Percentiles rank a stretch among this genome's conserved stretches.
Evolutionary conservation across 1,140 invertebrate species (phyloP).

Genomic region (Megalonaias nervosa): DNA sequence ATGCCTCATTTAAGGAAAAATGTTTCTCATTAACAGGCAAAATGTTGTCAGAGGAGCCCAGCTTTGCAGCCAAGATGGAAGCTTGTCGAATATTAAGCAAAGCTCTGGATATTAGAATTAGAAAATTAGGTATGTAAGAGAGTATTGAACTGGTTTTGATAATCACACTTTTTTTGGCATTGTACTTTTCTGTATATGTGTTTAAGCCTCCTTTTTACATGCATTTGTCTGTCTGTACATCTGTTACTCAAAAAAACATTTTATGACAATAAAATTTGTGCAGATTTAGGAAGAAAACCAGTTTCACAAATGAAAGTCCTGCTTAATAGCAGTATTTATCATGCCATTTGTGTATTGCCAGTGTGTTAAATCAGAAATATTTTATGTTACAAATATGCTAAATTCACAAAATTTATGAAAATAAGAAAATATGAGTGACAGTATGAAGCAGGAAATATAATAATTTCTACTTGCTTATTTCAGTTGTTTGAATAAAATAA

Average conservation of each 20-base stretch:
- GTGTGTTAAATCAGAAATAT: too few relatives aligned
- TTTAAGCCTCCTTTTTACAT: neutral
- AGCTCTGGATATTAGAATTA: slow-evolving; percentile 60
- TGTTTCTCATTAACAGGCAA: slow-evolving; percentile 44
- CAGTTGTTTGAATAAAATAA: too few relatives aligned
- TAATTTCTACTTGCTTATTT: too few relatives aligned
- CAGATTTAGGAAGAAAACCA: neutral
- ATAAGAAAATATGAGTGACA: too few relatives aligned
- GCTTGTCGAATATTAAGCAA: slow-evolving; percentile 47
- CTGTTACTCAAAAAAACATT: neutral
- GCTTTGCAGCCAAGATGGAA: slow-evolving; percentile 50
- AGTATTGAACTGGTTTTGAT: neutral
- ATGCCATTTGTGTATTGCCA: too few relatives aligned
- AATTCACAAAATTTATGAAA: too few relatives aligned
- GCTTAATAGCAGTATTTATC: neutral
- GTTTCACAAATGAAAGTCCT: neutral
- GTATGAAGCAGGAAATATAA: too few relatives aligned
- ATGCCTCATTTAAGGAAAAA: neutral
- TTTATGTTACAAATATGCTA: too few relatives aligned
- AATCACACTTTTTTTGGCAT: neutral
- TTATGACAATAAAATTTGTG: neutral
- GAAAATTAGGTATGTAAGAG: slow-evolving; percentile 52
- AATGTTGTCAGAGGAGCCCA: slow-evolving; percentile 48
- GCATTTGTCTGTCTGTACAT: neutral
- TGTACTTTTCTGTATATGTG: neutral